Conservation (phyloP, 2,113 vertebrate genomes). For the Boleophthalmus pectinirostris region DNA sequence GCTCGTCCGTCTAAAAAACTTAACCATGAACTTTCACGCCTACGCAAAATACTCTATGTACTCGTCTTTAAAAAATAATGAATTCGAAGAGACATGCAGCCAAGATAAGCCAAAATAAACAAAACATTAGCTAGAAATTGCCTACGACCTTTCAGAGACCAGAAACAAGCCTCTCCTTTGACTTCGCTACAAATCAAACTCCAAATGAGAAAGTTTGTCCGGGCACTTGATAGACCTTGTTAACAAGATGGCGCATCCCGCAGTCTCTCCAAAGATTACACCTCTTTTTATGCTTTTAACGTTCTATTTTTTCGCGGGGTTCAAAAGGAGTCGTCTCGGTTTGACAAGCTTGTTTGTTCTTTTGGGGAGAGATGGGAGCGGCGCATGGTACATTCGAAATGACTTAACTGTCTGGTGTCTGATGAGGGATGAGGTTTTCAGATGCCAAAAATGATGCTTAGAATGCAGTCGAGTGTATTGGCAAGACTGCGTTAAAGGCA, state of each 20-base stretch:
- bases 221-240: constrained; percentile 7
- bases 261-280: constrained; percentile 1
- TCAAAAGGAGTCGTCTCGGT: background rate
- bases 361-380: background rate
- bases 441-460: background rate
- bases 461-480: background rate
- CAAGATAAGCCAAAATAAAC: background rate
- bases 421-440: background rate
- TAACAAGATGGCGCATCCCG: background rate
- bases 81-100: background rate
- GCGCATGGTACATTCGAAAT: background rate
- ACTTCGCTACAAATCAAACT: background rate
- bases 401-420: background rate
- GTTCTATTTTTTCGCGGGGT: background rate
- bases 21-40: background rate
- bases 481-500: background rate
- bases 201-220: constrained; percentile 13
- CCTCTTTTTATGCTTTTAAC: background rate
- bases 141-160: background rate
- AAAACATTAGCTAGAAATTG: constrained; percentile 1
- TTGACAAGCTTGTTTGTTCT: constrained; percentile 10
- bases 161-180: background rate
- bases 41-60: background rate
- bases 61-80: background rate
- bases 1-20: background rate